These are phyloP conservation scores for Copidosoma floridanum DNA, from an alignment of 1,140 invertebrate genomes.

Conservation along the genomic window DNA sequence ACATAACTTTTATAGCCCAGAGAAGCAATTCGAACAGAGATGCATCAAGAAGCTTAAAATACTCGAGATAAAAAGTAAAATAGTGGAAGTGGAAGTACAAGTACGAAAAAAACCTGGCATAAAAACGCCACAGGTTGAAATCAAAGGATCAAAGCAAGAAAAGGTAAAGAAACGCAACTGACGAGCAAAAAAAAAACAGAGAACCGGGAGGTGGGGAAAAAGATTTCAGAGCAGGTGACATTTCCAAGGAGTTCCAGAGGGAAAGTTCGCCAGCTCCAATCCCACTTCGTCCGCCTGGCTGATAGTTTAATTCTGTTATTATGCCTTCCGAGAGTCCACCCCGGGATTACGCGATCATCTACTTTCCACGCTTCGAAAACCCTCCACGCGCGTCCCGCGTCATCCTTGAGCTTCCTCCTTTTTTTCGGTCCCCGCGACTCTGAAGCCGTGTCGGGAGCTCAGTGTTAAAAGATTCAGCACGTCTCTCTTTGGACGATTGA, in stretches of 20 bases:
- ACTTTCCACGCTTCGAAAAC: constrained; percentile 28
- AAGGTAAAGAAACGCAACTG: neutral
- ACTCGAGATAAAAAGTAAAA: neutral
- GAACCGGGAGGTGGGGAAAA: no score
- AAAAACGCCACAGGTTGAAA: neutral
- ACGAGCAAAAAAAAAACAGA: neutral
- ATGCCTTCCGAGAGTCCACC: constrained; percentile 29
- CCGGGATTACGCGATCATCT: constrained; percentile 33
- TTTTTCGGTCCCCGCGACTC: no score
- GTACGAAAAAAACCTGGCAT: neutral
- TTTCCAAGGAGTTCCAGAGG: neutral
- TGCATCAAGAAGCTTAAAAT: neutral
- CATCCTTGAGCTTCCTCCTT: no score
- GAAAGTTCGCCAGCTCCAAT: constrained; percentile 33
- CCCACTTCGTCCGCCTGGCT: constrained; percentile 26
- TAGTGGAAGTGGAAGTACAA: neutral
- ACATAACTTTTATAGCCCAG: neutral
- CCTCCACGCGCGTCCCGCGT: neutral
- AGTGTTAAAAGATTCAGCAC: no score
- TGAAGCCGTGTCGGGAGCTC: no score
- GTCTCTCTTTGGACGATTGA: no score
- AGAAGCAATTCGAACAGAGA: neutral
- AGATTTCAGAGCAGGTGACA: no score
- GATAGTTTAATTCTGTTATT: constrained; percentile 42
- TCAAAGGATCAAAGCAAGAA: constrained; percentile 3